Percentiles rank a stretch among this genome's conserved stretches.
Conservation (phyloP, 2,113 vertebrate species). For the Ariopsis seemanni region DNA sequence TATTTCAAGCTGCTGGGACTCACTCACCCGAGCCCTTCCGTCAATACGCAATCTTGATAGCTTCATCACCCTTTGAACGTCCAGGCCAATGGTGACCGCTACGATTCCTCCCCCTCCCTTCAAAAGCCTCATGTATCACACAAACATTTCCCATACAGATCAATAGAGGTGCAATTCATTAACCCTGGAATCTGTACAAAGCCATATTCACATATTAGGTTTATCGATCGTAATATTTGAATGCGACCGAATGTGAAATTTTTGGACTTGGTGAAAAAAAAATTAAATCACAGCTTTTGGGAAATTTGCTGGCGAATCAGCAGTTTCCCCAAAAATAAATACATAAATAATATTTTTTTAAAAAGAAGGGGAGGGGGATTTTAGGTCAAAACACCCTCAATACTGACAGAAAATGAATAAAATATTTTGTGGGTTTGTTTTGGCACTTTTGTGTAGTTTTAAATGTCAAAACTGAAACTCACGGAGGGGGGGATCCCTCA, state of each 20-base stretch:
- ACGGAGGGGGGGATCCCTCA: background rate
- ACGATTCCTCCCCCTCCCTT: constrained; percentile 48
- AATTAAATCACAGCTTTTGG: constrained; percentile 78
- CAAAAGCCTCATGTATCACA: constrained; percentile 87
- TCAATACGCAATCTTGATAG: constrained; percentile 98
- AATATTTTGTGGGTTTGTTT: background rate
- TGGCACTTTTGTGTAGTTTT: background rate
- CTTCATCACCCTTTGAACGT: constrained; percentile 85
- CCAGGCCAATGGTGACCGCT: constrained; percentile 60
- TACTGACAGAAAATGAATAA: background rate
- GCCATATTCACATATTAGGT: constrained; percentile 82
- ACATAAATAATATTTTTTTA: background rate
- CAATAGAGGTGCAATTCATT: constrained; percentile 91
- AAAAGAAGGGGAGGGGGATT: background rate
- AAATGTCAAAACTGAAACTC: background rate
- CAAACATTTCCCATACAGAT: constrained; percentile 93
- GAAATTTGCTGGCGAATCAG: constrained; percentile 64
- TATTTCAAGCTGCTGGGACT: constrained; percentile 92
- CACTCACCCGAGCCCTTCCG: constrained; percentile 85
- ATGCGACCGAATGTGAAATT: constrained; percentile 79
- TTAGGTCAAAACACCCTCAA: background rate
- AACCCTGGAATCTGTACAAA: constrained; percentile 83
- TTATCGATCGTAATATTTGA: constrained; percentile 85
- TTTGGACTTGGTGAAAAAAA: constrained; percentile 66
- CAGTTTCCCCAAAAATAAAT: background rate